Base-by-base conservation (phyloP, 1,140 invertebrate genomes). In the Temnothorax curvispinosus region DNA sequence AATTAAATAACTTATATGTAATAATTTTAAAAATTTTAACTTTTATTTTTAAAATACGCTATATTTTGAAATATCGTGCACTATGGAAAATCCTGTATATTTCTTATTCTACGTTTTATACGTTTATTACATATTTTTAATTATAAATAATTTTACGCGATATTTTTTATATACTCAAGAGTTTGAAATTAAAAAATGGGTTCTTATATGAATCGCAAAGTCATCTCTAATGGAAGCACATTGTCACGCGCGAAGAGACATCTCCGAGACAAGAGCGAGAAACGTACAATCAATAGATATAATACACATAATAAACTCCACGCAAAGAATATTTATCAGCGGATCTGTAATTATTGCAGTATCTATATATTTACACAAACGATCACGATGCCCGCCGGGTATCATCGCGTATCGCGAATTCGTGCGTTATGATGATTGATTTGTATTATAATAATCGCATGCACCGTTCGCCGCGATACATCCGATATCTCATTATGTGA, bases 401-500 rank as follows among this genome's bases (percentile, higher is more conserved):
- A 32, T 44, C 21, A 9, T 62, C 15, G 27, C n/a, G 47, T 77
- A 27, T 1, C 11, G 18, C 5, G 15, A 77, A 3, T 60, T 32
- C 2, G 8, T 44, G 15, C 44, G 7, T n/a, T 32, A n/a, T n/a
- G 21, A 76, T 13, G 35, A 18, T 75, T 21, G 35, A 41, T 76
- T 76, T 21, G 52, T 41, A 76, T 76, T 21, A 35, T 41, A 76
- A 76, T 60, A 58, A 77, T 35, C 15, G 4, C 74, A n/a, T 15
- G 18, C 74, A 76, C 0, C 11, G 52, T 50, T 35, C 1, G 32
- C 8, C 8, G 18, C 60, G 15, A 44, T 38, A 18, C 27, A 27
- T 21, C 9, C 2, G 47, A 60, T 44, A 21, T 76, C 13, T 6
- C 4, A 58, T 76, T 41, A 44, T 15, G 7, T 44, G 54, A 27